These are phyloP conservation scores for Nephrotoma guestfalica DNA, from an alignment of 2,888 invertebrate genomes.

Conservation along the genomic window DNA sequence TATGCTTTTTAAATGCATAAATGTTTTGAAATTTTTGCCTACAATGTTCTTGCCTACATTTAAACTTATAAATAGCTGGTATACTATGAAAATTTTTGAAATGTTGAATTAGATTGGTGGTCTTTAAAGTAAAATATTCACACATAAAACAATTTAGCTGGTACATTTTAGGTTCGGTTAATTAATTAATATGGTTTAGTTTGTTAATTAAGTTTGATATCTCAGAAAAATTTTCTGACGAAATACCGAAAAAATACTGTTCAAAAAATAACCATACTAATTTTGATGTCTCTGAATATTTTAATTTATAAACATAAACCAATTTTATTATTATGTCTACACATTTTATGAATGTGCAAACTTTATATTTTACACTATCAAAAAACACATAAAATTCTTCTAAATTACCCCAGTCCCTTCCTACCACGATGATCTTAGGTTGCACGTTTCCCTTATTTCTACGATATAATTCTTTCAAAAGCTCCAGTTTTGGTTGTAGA, in stretches of 20 bases:
- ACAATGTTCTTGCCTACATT: background rate
- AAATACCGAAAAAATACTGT: background rate
- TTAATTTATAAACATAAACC: background rate
- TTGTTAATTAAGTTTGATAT: background rate
- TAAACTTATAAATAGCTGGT: background rate
- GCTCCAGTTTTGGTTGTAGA: constrained; percentile 8
- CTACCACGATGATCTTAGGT: background rate
- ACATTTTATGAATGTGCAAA: background rate
- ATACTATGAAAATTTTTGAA: background rate
- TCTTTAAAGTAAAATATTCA: background rate
- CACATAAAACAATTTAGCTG: background rate
- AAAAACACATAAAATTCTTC: background rate
- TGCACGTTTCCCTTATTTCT: too few species aligned
- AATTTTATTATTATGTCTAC: background rate
- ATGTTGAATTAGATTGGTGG: background rate
- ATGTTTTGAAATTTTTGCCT: background rate
- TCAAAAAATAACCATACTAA: background rate
- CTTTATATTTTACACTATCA: background rate
- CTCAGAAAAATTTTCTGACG: background rate
- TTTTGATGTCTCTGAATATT: background rate
- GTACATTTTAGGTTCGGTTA: background rate
- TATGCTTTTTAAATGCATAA: too few species aligned
- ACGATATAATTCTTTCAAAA: too few species aligned
- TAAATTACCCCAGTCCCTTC: background rate
- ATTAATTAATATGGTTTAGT: background rate